phyloP scores from a whole-genome alignment of 2,113 vertebrate species.

The Danionella cerebrum region DNA sequence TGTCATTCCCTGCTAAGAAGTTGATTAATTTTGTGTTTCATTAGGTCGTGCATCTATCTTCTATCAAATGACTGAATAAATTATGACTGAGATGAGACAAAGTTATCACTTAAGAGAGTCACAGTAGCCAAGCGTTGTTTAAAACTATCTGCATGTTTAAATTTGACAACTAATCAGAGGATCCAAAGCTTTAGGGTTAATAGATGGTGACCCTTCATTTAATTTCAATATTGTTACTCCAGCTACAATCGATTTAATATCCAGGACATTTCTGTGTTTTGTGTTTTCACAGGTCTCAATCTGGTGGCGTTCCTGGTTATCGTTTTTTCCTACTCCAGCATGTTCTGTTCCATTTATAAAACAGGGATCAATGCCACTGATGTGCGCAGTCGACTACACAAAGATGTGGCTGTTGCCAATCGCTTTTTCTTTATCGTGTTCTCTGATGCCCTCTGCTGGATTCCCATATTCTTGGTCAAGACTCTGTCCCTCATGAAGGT shows the following conservation, averaged over 20 bases:
- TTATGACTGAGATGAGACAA: no score
- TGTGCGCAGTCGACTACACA: constrained; percentile 57
- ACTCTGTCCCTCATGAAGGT: constrained; percentile 64
- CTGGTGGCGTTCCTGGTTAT: constrained; percentile 68
- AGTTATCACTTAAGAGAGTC: no score
- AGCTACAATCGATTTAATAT: no score
- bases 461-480: constrained; percentile 72
- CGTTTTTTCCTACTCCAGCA: constrained; percentile 63
- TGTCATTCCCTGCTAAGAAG: no score
- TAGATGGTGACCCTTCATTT: background rate
- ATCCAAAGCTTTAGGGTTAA: no score
- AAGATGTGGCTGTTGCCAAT: constrained; percentile 64
- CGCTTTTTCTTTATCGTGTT: constrained; percentile 76
- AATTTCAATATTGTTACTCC: background rate
- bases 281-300: constrained; percentile 64
- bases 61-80: no score
- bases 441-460: constrained; percentile 90
- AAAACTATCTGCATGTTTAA: no score
- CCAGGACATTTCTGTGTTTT: constrained; percentile 5
- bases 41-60: no score
- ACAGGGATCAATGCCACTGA: constrained; percentile 63
- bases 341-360: constrained; percentile 71
- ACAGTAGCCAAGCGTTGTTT: no score
- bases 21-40: no score
- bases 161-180: no score